Evolutionary conservation across 2,797 vertebrate genomes (phyloP).

Genomic region (Otolemur crassicaudatus): DNA sequence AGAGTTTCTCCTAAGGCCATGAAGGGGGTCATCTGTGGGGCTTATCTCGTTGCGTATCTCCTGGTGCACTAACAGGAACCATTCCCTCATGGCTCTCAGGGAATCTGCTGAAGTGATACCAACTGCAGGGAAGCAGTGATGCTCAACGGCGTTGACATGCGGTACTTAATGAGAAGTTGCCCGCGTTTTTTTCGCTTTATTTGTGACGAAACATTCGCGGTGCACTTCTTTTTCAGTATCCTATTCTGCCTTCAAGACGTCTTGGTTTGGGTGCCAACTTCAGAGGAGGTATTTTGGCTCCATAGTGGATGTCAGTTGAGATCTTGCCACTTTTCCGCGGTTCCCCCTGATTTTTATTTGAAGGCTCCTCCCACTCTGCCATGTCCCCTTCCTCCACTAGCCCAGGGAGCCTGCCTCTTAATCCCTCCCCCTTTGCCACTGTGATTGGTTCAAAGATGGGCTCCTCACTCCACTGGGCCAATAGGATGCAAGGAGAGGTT

Average conservation of each 20-base stretch:
- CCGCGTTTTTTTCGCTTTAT: constrained; percentile 82
- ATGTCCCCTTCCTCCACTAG: rapidly evolving
- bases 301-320: rapidly evolving
- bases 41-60: rapidly evolving
- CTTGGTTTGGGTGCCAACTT: not conserved
- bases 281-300: rapidly evolving
- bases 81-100: not conserved
- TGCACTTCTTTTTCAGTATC: constrained; percentile 82
- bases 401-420: rapidly evolving
- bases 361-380: not conserved
- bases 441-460: not conserved
- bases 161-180: constrained; percentile 82
- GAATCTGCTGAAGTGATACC: rapidly evolving
- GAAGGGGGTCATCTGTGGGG: too few relatives aligned
- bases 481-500: not conserved
- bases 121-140: rapidly evolving
- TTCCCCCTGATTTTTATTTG: not conserved
- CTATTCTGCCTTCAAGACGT: constrained; percentile 30
- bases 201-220: constrained; percentile 83
- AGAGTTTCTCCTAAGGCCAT: not conserved
- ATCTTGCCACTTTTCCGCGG: rapidly evolving
- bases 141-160: not conserved
- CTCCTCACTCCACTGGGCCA: not conserved
- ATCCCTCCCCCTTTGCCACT: too few relatives aligned
- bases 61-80: rapidly evolving